Evolutionary conservation across 2,888 invertebrate genomes (phyloP).

Genomic region (Nomada ferruginata): DNA sequence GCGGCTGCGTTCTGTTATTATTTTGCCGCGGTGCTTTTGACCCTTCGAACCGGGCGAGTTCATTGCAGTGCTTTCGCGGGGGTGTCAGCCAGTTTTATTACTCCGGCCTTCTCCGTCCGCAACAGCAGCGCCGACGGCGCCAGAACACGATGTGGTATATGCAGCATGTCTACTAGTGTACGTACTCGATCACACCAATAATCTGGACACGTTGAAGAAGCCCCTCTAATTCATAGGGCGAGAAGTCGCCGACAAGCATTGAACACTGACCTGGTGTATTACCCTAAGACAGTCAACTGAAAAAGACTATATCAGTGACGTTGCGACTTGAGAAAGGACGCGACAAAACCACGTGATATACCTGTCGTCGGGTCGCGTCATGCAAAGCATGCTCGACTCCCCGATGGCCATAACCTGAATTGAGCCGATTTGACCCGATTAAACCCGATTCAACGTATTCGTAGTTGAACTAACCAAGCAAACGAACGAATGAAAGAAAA

Average conservation of each 20-base stretch:
- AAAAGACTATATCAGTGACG: constrained; percentile 50
- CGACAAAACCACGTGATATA: constrained; percentile 77
- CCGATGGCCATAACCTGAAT: constrained; percentile 77
- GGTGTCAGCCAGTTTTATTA: constrained; percentile 75
- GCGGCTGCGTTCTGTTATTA: constrained; percentile 80
- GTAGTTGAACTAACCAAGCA: constrained; percentile 40
- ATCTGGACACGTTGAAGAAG: constrained; percentile 40
- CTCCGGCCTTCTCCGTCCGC: constrained; percentile 65
- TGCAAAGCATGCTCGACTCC: constrained; percentile 69
- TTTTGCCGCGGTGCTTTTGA: constrained; percentile 83
- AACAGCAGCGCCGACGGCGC: constrained; percentile 70
- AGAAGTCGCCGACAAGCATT: constrained; percentile 54
- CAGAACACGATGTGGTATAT: constrained; percentile 57
- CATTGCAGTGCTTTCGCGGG: constrained; percentile 80
- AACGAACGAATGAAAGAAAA: constrained; percentile 57
- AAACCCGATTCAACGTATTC: constrained; percentile 52
- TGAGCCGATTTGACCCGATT: constrained; percentile 60
- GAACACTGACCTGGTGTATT: constrained; percentile 29
- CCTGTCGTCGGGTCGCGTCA: constrained; percentile 70
- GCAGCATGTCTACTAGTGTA: constrained; percentile 57
- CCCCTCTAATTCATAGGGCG: constrained; percentile 54
- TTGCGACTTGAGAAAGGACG: constrained; percentile 54
- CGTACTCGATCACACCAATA: constrained; percentile 46
- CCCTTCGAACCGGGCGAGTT: constrained; percentile 82
- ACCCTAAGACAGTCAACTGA: constrained; percentile 25